phyloP scores from a whole-genome alignment of 2,113 vertebrate genomes.

The Ceyx cyanopectus region DNA sequence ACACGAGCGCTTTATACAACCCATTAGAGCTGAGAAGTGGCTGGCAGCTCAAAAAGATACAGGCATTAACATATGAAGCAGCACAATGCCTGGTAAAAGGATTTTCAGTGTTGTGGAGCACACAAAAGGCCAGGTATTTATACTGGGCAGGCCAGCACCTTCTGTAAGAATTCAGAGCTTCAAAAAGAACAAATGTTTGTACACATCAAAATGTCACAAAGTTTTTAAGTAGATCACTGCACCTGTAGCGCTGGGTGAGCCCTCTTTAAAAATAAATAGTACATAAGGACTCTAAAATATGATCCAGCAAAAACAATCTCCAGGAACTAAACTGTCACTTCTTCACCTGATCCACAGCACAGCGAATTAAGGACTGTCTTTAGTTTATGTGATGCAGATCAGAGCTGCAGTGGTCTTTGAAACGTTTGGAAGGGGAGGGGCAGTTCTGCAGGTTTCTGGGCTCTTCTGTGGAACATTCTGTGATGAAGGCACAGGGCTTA shows the following conservation, averaged over 20 bases:
- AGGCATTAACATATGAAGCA: neutral
- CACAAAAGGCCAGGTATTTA: constrained; percentile 37
- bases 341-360: neutral
- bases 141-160: neutral
- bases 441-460: neutral
- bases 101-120: neutral
- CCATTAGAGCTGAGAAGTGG: constrained; percentile 39
- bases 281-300: neutral
- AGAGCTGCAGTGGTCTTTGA: neutral
- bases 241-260: neutral
- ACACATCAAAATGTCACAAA: neutral
- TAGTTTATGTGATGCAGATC: neutral
- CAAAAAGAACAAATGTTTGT: neutral
- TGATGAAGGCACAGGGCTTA: neutral
- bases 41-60: constrained; percentile 27
- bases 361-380: neutral
- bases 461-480: neutral
- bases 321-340: neutral
- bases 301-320: neutral
- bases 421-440: neutral
- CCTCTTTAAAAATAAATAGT: neutral
- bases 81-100: constrained; percentile 16
- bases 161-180: neutral
- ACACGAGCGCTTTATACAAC: neutral
- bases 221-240: neutral